Base-by-base conservation (phyloP, 2,113 vertebrate species). In the Nymphicus hollandicus region DNA sequence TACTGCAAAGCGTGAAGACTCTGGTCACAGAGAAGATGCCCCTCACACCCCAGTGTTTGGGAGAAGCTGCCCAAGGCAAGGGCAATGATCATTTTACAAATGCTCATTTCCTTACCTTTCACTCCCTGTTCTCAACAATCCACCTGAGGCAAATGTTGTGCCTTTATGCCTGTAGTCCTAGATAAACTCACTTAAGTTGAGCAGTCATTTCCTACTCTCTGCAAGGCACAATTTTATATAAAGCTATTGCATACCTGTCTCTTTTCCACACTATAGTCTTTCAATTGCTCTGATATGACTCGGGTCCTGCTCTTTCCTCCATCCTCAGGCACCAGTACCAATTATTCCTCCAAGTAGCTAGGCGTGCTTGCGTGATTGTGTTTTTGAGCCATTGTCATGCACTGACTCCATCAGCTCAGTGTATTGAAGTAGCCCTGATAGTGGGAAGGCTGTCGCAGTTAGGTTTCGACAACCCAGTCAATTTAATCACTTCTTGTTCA, bases 21-120 rank as follows among this genome's bases (percentile, higher is more conserved):
- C 8, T 2, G 24, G 22, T 61, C 28, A 19, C 0, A 47, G 43
- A 0, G 1, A 84, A 78, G 37, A 37, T 15, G 4, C 17, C 35
- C 58, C 13, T 41, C 52, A 16, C 7, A 41, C 7, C 29, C 2
- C 44, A 88, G 49, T 23, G 27, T 61, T 72, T 73, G 77, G 55
- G 37, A 47, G 47, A 68, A 84, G 47, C 39, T 49, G 31, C 27
- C 16, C 41, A 72, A 20, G n/a, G 37, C 43, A 61, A 86, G 7
- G 53, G 27, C 22, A 84, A 27, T 19, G 13, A 71, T 16, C 4
- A 35, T 77, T 69, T 68, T 35, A 61, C 12, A 22, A 1, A 1
- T 9, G 3, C 15, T 6, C 11, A 31, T 69, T 61, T 88, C 68
- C 37, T 82, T 44, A 50, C 37, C n/a, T 81, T 46, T 83, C 35